These are phyloP conservation scores for Scolopax bukidnonensis DNA, from an alignment of 2,797 vertebrate genomes.

Conservation along the genomic window DNA sequence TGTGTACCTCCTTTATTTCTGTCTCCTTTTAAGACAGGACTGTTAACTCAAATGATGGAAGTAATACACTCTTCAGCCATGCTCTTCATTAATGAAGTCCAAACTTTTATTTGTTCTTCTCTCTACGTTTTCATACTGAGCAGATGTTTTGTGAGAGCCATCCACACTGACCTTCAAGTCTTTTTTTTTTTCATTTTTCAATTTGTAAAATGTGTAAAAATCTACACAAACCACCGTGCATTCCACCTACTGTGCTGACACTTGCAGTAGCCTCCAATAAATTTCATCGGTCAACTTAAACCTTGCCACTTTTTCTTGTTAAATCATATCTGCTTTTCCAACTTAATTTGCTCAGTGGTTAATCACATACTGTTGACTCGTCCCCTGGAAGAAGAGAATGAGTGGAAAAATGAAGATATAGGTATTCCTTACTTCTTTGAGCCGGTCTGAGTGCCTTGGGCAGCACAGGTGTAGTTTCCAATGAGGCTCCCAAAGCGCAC, in stretches of 20 bases:
- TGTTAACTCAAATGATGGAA: neutral
- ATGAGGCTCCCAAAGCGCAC: slow-evolving; percentile 90
- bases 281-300: neutral
- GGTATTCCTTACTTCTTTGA: slow-evolving; percentile 89
- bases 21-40: neutral
- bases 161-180: neutral
- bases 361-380: neutral
- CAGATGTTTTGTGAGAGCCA: neutral
- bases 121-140: neutral
- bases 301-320: neutral
- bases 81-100: neutral
- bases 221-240: neutral
- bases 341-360: neutral
- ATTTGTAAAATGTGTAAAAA: neutral
- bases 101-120: neutral
- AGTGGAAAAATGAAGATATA: neutral
- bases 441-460: slow-evolving; percentile 94
- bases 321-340: neutral
- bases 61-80: neutral
- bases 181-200: neutral
- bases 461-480: slow-evolving; percentile 96
- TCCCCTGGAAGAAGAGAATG: neutral
- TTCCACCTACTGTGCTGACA: neutral
- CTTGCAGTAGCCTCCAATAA: neutral
- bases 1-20: neutral